Evolutionary conservation across 1,140 invertebrate genomes (phyloP).

Genomic region (Sitodiplosis mosellana): DNA sequence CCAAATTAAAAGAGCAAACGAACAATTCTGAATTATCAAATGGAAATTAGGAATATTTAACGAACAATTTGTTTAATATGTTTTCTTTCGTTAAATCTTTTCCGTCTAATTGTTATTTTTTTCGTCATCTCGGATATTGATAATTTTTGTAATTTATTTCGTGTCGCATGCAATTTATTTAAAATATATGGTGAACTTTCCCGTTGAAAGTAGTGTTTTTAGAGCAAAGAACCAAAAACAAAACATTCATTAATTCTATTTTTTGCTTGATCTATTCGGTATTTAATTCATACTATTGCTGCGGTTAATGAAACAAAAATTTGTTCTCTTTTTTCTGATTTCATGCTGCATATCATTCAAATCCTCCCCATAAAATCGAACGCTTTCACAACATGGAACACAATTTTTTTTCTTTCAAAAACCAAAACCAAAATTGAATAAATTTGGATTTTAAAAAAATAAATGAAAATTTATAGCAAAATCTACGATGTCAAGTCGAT

Average conservation of each 20-base stretch:
- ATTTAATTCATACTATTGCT: not conserved
- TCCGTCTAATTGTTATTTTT: no score
- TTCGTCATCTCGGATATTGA: not conserved
- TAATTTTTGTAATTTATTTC: not conserved
- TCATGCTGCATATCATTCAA: not conserved
- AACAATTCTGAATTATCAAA: no score
- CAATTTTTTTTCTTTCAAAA: not conserved
- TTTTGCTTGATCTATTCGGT: not conserved
- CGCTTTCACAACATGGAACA: not conserved
- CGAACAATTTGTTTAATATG: no score
- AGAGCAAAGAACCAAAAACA: no score
- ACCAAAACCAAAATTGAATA: not conserved
- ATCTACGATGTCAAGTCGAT: constrained; percentile 3
- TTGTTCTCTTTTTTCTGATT: constrained; percentile 1
- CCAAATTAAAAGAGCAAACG: no score
- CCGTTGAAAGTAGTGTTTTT: not conserved
- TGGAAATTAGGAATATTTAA: no score
- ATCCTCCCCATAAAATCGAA: not conserved
- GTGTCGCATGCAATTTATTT: not conserved
- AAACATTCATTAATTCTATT: no score
- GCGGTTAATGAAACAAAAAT: not conserved
- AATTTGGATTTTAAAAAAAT: no score
- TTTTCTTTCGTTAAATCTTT: no score
- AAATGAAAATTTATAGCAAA: constrained; percentile 2
- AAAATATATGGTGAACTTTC: not conserved